Evolutionary conservation across 2,797 vertebrate species (phyloP).

Genomic region (Distichodus sexfasciatus): DNA sequence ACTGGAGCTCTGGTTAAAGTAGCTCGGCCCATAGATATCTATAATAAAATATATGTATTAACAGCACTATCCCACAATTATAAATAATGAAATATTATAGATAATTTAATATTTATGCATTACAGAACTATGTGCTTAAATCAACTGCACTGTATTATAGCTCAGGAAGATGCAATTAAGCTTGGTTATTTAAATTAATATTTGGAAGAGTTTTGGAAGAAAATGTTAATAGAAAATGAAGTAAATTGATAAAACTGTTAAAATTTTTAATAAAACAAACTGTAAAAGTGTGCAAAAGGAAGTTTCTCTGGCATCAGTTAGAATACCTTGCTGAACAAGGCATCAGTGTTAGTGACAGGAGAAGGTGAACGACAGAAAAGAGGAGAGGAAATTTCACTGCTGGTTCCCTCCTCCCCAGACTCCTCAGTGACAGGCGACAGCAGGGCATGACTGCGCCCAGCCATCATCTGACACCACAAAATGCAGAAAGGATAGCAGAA

Average conservation of each 20-base stretch:
- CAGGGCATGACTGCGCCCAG: conserved; percentile 95
- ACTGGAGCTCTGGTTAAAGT: conserved; percentile 71
- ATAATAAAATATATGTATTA: not conserved
- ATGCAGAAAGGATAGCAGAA: conserved; percentile 51
- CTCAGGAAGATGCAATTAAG: too few relatives aligned
- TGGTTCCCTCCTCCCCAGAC: conserved; percentile 98
- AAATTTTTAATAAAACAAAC: not conserved
- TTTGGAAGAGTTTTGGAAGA: too few relatives aligned
- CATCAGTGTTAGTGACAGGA: conserved; percentile 89
- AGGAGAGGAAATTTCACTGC: conserved; percentile 97
- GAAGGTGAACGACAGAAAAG: conserved; percentile 93
- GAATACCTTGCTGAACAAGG: conserved; percentile 92
- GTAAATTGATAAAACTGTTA: not conserved
- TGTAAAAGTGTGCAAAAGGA: not conserved
- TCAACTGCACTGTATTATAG: too few relatives aligned
- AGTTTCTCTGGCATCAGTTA: not conserved
- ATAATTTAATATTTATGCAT: too few relatives aligned
- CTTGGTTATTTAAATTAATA: too few relatives aligned
- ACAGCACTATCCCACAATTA: not conserved
- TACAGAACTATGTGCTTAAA: too few relatives aligned
- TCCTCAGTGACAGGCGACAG: conserved; percentile 98
- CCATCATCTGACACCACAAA: conserved; percentile 89
- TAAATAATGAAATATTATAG: not conserved
- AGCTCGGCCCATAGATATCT: conserved; percentile 64
- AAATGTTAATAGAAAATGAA: not conserved